Percentiles rank a stretch among this genome's conserved stretches.
These are phyloP conservation scores for Acestrorhynchus altus DNA, from an alignment of 2,797 vertebrate species.

Conservation along the genomic window DNA sequence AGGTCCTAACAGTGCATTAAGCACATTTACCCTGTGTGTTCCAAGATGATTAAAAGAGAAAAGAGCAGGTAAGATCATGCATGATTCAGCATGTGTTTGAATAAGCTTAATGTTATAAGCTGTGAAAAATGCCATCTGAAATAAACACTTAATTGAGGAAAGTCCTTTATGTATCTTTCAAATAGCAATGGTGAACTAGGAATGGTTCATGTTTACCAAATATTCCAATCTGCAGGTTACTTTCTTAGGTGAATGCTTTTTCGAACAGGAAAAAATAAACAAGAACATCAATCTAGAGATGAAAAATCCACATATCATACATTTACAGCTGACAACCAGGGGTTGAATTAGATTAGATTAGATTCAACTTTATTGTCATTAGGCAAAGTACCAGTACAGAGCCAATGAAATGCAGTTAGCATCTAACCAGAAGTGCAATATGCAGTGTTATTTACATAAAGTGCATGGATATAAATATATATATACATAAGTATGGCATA, in stretches of 20 bases:
- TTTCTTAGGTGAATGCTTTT: background rate
- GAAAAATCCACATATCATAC: background rate
- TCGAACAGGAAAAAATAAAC: background rate
- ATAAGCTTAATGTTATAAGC: background rate
- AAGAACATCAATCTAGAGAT: background rate
- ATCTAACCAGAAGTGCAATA: too few relatives aligned
- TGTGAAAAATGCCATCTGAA: background rate
- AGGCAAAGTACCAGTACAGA: too few relatives aligned
- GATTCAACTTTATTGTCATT: too few relatives aligned
- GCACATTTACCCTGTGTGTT: slow-evolving; percentile 10
- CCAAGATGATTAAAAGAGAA: background rate
- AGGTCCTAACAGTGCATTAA: background rate
- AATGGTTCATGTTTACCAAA: background rate
- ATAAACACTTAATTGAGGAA: background rate
- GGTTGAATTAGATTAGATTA: too few relatives aligned
- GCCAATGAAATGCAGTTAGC: too few relatives aligned
- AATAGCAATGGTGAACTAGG: background rate
- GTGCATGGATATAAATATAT: too few relatives aligned
- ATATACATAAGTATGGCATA: too few relatives aligned
- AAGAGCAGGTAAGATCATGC: background rate
- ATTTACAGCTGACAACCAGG: background rate
- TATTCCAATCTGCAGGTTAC: background rate
- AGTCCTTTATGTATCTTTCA: background rate
- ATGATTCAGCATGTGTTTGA: slow-evolving; percentile 24
- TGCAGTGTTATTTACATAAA: too few relatives aligned